Percentiles rank a stretch among this genome's conserved stretches.
These are phyloP conservation scores for Thunnus thynnus DNA, from an alignment of 2,113 vertebrate species.

Conservation along the genomic window DNA sequence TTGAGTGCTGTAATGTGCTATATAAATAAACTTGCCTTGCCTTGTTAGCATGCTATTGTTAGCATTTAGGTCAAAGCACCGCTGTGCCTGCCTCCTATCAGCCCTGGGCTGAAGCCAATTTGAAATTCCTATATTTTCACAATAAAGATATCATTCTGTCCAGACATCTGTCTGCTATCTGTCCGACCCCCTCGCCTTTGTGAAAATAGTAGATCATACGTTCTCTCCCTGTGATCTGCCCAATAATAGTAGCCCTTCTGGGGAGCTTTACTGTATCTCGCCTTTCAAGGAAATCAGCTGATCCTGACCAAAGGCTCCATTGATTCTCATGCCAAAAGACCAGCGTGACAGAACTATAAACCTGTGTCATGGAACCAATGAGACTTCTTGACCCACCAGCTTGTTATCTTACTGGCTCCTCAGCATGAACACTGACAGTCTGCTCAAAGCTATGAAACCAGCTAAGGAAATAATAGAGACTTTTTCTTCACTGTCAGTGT, in stretches of 20 bases:
- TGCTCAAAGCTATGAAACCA: conserved; percentile 37
- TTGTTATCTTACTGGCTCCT: conserved; percentile 33
- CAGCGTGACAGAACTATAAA: conserved; percentile 52
- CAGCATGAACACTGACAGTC: conserved; percentile 31
- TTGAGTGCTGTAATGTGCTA: too few species aligned
- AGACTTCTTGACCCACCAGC: conserved; percentile 25
- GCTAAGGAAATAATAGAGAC: conserved; percentile 42
- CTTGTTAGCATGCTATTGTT: too few species aligned
- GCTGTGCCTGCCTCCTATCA: too few species aligned
- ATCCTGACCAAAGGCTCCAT: conserved; percentile 51
- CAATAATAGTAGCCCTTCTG: conserved; percentile 27
- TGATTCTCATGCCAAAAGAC: conserved; percentile 58
- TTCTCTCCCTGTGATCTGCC: conserved; percentile 31
- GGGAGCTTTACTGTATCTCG: conserved; percentile 20
- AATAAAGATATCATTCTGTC: neutral
- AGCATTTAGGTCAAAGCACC: too few species aligned
- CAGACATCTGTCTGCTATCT: neutral
- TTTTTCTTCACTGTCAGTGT: conserved; percentile 44
- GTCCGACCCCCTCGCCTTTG: neutral
- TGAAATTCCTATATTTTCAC: neutral
- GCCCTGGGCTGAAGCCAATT: too few species aligned
- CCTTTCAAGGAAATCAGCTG: conserved; percentile 62
- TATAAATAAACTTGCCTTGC: too few species aligned
- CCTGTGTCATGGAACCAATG: conserved; percentile 35
- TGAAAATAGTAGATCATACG: conserved; percentile 15